Percentiles rank a stretch among this genome's conserved stretches.
Evolutionary conservation across 1,140 invertebrate genomes (phyloP).

Genomic region (Drosophila elegans): DNA sequence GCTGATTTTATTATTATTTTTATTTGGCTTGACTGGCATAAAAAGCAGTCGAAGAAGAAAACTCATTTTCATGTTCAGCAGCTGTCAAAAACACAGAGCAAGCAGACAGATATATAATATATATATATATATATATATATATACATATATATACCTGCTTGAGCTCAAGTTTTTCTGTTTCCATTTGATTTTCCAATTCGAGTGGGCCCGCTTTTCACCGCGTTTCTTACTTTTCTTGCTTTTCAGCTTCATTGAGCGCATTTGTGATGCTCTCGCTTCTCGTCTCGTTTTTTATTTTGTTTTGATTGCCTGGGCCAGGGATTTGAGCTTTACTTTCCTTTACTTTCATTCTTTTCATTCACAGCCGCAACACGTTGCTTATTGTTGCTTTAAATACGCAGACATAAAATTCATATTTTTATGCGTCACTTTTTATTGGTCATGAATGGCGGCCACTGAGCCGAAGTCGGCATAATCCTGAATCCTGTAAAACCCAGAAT

Average conservation of each 20-base stretch:
- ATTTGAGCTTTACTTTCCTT: conserved; percentile 39
- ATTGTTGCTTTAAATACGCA: conserved; percentile 80
- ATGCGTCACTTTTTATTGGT: conserved; percentile 73
- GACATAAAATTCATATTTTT: conserved; percentile 81
- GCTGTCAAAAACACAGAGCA: conserved; percentile 57
- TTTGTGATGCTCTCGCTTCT: conserved; percentile 53
- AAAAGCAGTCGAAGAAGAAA: conserved; percentile 48
- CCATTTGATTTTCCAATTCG: conserved; percentile 81
- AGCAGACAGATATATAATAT: conserved; percentile 18
- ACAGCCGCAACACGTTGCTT: conserved; percentile 40
- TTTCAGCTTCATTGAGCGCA: conserved; percentile 78
- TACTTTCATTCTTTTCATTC: background rate
- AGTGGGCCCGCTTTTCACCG: conserved; percentile 34
- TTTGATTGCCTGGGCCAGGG: conserved; percentile 31
- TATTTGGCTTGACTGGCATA: conserved; percentile 60
- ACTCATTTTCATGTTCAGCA: conserved; percentile 77
- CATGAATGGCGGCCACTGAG: conserved; percentile 47
- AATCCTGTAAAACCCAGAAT: background rate
- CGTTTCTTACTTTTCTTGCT: conserved; percentile 58
- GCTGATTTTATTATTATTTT: conserved; percentile 82
- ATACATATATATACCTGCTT: conserved; percentile 19
- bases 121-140: conserved; percentile 13
- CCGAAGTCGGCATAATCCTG: background rate
- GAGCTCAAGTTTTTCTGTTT: conserved; percentile 49
- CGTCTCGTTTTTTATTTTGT: conserved; percentile 42